Evolutionary conservation across 2,113 vertebrate genomes (phyloP).

Genomic region (Daubentonia madagascariensis): DNA sequence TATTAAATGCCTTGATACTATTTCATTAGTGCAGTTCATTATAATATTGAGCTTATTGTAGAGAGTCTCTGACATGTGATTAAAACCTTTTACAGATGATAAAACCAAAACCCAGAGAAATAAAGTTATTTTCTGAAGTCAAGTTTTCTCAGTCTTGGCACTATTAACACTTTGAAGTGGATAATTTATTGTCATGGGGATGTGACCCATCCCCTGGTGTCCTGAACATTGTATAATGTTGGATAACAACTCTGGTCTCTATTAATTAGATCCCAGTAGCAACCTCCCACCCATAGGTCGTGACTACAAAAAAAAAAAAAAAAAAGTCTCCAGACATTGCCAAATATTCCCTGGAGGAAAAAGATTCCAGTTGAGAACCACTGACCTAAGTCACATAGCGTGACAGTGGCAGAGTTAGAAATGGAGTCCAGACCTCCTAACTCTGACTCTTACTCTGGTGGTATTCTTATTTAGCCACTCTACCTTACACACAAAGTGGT

Average conservation of each 20-base stretch:
- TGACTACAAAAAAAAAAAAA: background rate
- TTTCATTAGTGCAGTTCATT: background rate
- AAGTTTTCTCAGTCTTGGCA: background rate
- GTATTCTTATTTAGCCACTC: background rate
- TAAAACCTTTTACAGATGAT: background rate
- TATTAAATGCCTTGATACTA: background rate
- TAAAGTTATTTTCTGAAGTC: background rate
- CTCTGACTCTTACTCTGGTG: background rate
- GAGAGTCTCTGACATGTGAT: background rate
- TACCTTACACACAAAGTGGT: background rate
- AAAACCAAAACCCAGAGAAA: background rate
- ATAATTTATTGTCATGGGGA: background rate
- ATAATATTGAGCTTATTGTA: background rate
- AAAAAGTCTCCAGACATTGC: background rate
- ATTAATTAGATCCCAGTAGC: background rate
- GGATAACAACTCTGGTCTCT: background rate
- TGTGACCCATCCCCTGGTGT: too few relatives aligned
- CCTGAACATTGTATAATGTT: background rate
- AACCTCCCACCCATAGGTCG: background rate
- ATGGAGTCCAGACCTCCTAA: background rate
- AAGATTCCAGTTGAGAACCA: background rate
- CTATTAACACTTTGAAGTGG: background rate
- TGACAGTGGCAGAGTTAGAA: background rate
- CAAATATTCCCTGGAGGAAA: background rate
- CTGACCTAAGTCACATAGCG: background rate